Conservation (phyloP, 2,888 invertebrate species). For the Quadroppia sp. region DNA sequence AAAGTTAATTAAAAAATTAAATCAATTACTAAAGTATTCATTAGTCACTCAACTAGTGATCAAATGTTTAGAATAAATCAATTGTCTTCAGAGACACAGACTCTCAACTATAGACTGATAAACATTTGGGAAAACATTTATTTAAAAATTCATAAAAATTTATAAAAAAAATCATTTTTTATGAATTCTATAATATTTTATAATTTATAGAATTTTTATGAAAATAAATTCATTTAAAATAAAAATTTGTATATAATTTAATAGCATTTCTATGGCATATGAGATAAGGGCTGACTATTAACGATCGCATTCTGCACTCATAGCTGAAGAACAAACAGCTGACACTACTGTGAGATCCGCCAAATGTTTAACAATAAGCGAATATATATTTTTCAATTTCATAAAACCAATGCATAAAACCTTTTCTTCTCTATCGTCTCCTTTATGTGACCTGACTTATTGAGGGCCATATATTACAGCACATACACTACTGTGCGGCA, state of each 20-base stretch:
- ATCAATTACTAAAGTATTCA: constrained; percentile 1
- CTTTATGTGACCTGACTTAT: too few species aligned
- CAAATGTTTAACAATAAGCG: background rate
- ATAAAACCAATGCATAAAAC: background rate
- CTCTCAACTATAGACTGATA: background rate
- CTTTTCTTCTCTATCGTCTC: too few species aligned
- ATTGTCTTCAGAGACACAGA: background rate
- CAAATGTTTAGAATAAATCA: background rate
- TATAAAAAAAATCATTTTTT: too few species aligned
- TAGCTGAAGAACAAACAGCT: background rate
- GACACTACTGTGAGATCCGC: background rate
- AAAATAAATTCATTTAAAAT: too few species aligned
- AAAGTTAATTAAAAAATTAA: constrained; percentile 6
- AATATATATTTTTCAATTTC: background rate
- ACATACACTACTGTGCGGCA: background rate
- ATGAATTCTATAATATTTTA: too few species aligned
- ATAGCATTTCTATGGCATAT: too few species aligned
- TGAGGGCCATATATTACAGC: too few species aligned
- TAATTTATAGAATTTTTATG: too few species aligned
- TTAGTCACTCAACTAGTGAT: background rate
- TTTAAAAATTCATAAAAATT: too few species aligned
- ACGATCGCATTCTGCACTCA: background rate
- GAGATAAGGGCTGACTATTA: background rate
- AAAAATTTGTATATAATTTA: too few species aligned
- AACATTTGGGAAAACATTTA: too few species aligned